phyloP scores from a whole-genome alignment of 2,113 vertebrate species.

The Ageneiosus marmoratus region DNA sequence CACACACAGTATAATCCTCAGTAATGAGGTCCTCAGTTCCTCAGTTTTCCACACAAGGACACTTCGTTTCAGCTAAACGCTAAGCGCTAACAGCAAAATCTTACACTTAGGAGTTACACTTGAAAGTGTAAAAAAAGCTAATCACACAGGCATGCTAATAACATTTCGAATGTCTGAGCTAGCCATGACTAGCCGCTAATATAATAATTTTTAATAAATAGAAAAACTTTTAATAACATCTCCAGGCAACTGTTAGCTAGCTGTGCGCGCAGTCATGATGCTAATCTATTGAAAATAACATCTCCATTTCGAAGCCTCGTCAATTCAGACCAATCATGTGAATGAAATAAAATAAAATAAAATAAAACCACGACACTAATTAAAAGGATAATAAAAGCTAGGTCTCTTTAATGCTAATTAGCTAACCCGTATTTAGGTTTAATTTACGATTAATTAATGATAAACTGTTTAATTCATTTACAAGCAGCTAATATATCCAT shows the following conservation, averaged over 20 bases:
- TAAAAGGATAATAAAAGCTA: too few species aligned
- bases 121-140: neutral
- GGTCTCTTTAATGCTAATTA: too few species aligned
- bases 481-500: too few species aligned
- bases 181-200: neutral
- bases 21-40: conserved; percentile 83
- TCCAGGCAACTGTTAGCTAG: neutral
- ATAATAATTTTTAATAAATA: too few species aligned
- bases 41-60: neutral
- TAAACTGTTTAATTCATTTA: too few species aligned
- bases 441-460: too few species aligned
- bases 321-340: too few species aligned
- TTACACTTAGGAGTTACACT: neutral
- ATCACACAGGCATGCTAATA: neutral
- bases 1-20: conserved; percentile 72
- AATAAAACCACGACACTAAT: too few species aligned
- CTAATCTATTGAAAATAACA: neutral
- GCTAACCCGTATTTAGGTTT: too few species aligned
- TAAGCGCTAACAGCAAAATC: neutral
- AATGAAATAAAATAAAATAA: too few species aligned
- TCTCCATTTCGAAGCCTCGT: neutral
- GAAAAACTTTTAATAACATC: too few species aligned
- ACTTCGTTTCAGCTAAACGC: neutral
- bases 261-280: neutral
- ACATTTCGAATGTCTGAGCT: neutral